phyloP scores from a whole-genome alignment of 2,113 vertebrate genomes.

The Tringa solitaria region DNA sequence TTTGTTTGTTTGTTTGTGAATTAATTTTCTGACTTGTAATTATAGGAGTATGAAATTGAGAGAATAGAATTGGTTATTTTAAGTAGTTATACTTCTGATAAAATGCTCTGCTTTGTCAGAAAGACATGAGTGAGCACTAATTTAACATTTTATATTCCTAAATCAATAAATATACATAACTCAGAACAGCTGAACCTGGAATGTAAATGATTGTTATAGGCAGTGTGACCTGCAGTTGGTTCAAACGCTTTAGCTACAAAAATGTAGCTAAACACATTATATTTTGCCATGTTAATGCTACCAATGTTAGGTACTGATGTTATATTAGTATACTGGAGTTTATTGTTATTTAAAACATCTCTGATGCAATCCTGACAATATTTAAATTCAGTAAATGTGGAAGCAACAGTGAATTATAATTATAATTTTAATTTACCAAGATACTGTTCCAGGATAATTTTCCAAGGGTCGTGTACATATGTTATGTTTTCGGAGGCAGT shows the following conservation, averaged over 20 bases:
- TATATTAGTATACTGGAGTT: not conserved
- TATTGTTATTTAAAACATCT: not conserved
- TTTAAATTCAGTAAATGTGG: not conserved
- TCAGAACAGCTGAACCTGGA: not conserved
- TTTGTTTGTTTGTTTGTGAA: not conserved
- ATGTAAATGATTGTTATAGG: not conserved
- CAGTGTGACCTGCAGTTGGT: not conserved
- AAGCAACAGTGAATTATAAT: not conserved
- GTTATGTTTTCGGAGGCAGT: not conserved
- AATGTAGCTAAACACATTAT: not conserved
- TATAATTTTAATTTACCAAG: not conserved
- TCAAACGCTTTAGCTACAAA: not conserved
- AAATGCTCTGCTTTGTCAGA: not conserved
- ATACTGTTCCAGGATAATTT: not conserved
- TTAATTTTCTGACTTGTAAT: not conserved
- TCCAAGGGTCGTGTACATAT: not conserved
- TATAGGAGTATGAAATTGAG: not conserved
- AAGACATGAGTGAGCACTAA: not conserved
- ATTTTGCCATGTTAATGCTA: not conserved
- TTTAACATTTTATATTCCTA: not conserved
- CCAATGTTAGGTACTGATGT: not conserved
- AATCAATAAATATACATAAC: not conserved
- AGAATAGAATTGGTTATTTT: not conserved
- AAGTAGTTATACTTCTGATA: not conserved
- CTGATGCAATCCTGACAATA: not conserved